Evolutionary conservation across 2,113 vertebrate genomes (phyloP), one percentile per base, ranked within the genome.

Genomic region (Malurus melanocephalus): DNA sequence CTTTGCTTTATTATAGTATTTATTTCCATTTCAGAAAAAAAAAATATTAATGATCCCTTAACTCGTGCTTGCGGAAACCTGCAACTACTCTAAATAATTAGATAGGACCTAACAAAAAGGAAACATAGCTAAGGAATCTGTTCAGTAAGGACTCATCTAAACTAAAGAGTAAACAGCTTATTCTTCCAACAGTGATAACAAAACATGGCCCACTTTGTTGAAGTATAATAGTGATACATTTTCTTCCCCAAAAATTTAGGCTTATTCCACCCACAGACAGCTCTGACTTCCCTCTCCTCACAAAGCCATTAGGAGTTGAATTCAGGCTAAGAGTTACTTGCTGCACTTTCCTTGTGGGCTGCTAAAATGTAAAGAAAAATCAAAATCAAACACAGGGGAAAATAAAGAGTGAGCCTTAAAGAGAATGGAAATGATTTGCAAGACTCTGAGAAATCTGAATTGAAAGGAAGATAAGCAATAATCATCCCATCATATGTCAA

Each of bases 1-100:
- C 40, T 77, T 79, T 45, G 24, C 52, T 80, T 92, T 81, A 74
- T 74, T 59, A 26, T 5, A 66, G 32, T 52, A 65, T 61, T 79
- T 80, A 61, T 67, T 84, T 93, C 87, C 17, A 52, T 84, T 80
- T 92, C 40, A 71, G 28, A 88, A 84, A 75, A 61, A 61, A 78
- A 86, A 9, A 88, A 21, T 77, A 85, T 64, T 92, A 90, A 67
- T 59, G 78, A 80, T 78, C 56, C 48, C 30, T 67, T 78, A 80
- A 75, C 48, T 78, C 19, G 73, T 81, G 35, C 40, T 64, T 0
- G 0, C 56, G 30, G 42, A 67, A 84, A 74, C 13, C 14, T 67
- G 32, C 52, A 80, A 71, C 40, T 88, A 35, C 26, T 60, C 30
- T 65, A 69, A 56, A 24, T 84, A 80, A 78, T 6, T 71, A 40